Base-by-base conservation (phyloP, 2,113 vertebrate genomes). In the Paedocypris sp. region DNA sequence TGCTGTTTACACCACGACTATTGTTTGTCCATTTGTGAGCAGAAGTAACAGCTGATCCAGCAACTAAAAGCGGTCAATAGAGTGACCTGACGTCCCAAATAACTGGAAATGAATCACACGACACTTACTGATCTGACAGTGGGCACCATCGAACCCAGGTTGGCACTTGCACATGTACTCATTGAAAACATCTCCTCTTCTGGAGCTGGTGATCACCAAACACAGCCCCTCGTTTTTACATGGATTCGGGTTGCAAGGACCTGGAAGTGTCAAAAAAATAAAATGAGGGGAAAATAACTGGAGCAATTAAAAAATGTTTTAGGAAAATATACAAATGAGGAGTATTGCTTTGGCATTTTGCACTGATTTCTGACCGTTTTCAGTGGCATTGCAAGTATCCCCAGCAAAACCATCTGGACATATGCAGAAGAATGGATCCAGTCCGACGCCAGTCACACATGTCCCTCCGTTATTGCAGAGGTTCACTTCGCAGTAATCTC, bases 121-220 rank as follows among this genome's bases (percentile, higher is more conserved):
- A n/a, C 35, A 74, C 91, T 87, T 75, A 94, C 92, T 90, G 74
- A 78, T 88, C 69, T 97, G 91, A 75, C 95, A 98, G 79, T 92
- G 88, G 54, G 51, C 70, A 18, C 95, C 95, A 7, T 82, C 74
- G 0, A 87, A 97, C 1, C 91, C 93, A 0, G 36, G 62, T 0
- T 79, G 82, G 66, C 95, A 99, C 32, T 77, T 85, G 86, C 95
- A 99, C 75, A 84, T 4, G 43, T 93, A 99, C 39, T 87, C 83
- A 0, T 76, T 82, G 72, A 97, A 98, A 67, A 90, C 84, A 0
- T 98, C 94, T 0, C 94, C 92, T 10, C 93, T 80, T 18, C 87
- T 82, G 9, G 69, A 63, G 0, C 74, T 80, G 0, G 78, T 48
- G 2, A 82, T 59, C 47, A 86, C 66, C 71, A 87, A 79, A 36